Base-by-base conservation (phyloP, 2,113 vertebrate species). In the Ceyx melanurus region DNA sequence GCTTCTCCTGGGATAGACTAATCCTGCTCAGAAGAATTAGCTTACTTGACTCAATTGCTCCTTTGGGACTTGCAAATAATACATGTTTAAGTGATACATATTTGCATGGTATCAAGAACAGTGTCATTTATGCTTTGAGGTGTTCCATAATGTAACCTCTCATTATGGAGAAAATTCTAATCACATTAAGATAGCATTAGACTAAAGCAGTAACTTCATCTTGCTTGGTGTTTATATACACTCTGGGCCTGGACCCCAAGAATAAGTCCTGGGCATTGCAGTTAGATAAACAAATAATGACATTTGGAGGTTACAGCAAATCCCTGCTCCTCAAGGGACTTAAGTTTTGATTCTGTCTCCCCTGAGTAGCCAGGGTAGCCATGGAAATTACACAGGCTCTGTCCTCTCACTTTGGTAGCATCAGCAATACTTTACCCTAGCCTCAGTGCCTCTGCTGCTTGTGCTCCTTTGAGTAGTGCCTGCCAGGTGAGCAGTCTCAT, bases 21-120 rank as follows among this genome's bases (percentile, higher is more conserved):
- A 92, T 96, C 94, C 94, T 77, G 33, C 93, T 95, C 81, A 92
- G 56, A 94, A 94, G 84, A 95, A 97, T 96, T 92, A 94, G 54
- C 90, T 84, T 77, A 50, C 40, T 95, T 65, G 89, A 62, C 90
- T 94, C 88, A 92, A 77, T 66, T 94, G 50, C 66, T 88, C 89
- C 91, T 96, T 79, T 0, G 81, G 82, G 92, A 95, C 66, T 92
- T 88, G 88, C 74, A 95, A 96, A 96, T 95, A 96, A 94, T 48
- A 72, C 76, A 82, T 0, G 0, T 90, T 92, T 85, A 58, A 77
- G 73, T 42, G 50, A 65, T 84, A 67, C 37, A n/a, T 93, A 89
- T 91, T 87, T 87, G 26, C 73, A 82, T 67, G 35, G 25, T 61
- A 87, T 94, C 68, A 86, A 83, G 93, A 95, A 70, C n/a, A 61